Conservation (phyloP, 1,140 invertebrate genomes). For the Dreissena polymorpha region DNA sequence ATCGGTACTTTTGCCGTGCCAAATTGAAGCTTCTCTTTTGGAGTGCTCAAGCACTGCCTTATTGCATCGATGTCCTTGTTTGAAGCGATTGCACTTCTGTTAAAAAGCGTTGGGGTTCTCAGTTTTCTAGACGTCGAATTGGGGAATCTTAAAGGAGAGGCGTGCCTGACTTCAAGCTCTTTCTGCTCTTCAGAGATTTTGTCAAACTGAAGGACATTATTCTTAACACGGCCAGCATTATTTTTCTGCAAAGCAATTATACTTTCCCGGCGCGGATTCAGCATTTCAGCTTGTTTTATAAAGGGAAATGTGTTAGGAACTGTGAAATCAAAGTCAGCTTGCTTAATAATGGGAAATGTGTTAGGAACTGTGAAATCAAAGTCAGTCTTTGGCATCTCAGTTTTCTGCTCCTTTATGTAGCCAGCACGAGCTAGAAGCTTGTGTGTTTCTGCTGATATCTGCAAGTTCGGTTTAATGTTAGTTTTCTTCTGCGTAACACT, state of each 20-base stretch:
- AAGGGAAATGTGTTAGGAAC: conserved; percentile 52
- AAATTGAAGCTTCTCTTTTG: conserved; percentile 50
- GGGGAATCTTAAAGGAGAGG: conserved; percentile 65
- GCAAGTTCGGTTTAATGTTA: conserved; percentile 72
- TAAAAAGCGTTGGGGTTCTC: conserved; percentile 73
- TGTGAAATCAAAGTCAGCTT: conserved; percentile 55
- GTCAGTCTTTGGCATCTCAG: conserved; percentile 25
- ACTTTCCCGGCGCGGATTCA: conserved; percentile 70
- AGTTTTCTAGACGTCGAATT: conserved; percentile 66
- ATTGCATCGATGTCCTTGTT: conserved; percentile 31
- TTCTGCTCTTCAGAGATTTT: conserved; percentile 23
- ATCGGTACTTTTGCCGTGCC: conserved; percentile 64
- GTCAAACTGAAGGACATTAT: conserved; percentile 66
- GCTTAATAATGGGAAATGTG: conserved; percentile 61
- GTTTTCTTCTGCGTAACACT: conserved; percentile 52
- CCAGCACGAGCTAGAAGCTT: conserved; percentile 72
- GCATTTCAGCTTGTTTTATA: conserved; percentile 66
- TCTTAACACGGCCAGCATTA: conserved; percentile 65
- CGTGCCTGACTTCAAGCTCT: conserved; percentile 55
- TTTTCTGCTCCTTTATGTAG: conserved; percentile 60
- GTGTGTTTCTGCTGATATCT: conserved; percentile 73
- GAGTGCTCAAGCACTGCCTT: conserved; percentile 50
- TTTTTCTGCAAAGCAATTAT: conserved; percentile 66
- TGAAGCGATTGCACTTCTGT: conserved; percentile 60
- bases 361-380: conserved; percentile 54